Percentiles rank a stretch among this genome's conserved stretches.
Conservation (phyloP, 2,797 vertebrate species). For the Pagetopsis macropterus region DNA sequence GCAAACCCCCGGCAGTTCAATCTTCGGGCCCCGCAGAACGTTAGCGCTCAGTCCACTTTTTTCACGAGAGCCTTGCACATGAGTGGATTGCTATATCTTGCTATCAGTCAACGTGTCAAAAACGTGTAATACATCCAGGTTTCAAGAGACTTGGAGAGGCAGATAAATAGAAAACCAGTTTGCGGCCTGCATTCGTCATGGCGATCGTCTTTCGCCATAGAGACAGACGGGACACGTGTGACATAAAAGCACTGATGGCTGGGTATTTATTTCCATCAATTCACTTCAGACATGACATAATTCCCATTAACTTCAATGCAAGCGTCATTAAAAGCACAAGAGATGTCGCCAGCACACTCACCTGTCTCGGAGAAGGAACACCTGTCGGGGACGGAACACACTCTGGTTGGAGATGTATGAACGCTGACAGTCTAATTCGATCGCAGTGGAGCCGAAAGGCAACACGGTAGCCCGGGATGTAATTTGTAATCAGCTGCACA, state of each 20-base stretch:
- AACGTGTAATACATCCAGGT: neutral
- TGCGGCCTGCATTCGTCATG: no score
- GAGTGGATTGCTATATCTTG: neutral
- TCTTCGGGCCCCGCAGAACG: neutral
- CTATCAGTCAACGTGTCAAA: neutral
- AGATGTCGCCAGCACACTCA: constrained; percentile 29
- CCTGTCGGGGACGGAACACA: constrained; percentile 36
- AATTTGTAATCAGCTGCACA: constrained; percentile 72
- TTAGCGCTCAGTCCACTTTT: neutral
- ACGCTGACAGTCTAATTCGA: constrained; percentile 64
- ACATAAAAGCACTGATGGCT: constrained; percentile 21
- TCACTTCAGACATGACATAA: constrained; percentile 3
- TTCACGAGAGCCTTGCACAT: neutral
- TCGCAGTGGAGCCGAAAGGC: constrained; percentile 61
- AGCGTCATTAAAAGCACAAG: constrained; percentile 19
- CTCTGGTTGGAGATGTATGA: constrained; percentile 45
- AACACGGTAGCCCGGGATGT: constrained; percentile 52
- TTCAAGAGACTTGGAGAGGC: neutral
- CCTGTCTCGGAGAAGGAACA: constrained; percentile 45
- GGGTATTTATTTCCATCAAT: constrained; percentile 18
- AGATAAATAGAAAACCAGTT: neutral
- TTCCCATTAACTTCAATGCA: constrained; percentile 32
- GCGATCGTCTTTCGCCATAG: neutral
- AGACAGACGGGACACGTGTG: neutral
- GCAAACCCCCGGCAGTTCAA: neutral